A percentile compares a stretch with the other conserved stretches of the same genome.
Evolutionary conservation across 2,797 vertebrate species (phyloP).

Genomic region (Avahi laniger): DNA sequence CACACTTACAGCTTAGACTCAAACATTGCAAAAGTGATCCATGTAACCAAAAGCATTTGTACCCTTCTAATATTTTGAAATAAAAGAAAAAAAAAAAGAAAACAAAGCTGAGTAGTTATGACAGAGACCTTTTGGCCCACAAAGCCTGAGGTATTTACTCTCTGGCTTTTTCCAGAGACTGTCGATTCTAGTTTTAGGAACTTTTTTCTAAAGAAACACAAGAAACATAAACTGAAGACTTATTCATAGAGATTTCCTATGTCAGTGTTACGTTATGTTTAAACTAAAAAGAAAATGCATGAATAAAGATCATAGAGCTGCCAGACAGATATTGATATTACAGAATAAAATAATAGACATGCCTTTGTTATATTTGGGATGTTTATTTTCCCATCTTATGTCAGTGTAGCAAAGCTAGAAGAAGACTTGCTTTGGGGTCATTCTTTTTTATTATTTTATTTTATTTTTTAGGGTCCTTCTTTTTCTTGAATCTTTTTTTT

Average conservation of each 20-base stretch:
- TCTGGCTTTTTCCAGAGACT: background rate
- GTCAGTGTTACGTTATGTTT: background rate
- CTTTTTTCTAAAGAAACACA: slow-evolving; percentile 35
- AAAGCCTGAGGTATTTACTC: background rate
- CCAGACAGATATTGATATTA: background rate
- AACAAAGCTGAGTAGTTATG: background rate
- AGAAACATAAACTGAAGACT: background rate
- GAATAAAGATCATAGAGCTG: background rate
- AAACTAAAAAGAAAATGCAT: background rate
- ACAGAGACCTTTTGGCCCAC: background rate
- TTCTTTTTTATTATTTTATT: too few relatives aligned
- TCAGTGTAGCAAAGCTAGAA: background rate
- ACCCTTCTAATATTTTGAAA: too few relatives aligned
- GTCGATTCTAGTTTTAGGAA: background rate
- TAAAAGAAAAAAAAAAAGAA: too few relatives aligned
- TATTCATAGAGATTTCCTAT: background rate
- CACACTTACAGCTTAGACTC: too few relatives aligned
- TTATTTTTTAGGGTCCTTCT: background rate
- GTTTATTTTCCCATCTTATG: background rate
- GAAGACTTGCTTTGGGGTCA: background rate
- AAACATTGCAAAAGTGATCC: too few relatives aligned
- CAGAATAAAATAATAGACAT: background rate
- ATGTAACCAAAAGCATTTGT: too few relatives aligned
- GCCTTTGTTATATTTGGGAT: background rate
- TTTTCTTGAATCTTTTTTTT: too few relatives aligned